Evolutionary conservation across 1,140 invertebrate genomes (phyloP).

Genomic region (Phymorhynchus buccinoides): DNA sequence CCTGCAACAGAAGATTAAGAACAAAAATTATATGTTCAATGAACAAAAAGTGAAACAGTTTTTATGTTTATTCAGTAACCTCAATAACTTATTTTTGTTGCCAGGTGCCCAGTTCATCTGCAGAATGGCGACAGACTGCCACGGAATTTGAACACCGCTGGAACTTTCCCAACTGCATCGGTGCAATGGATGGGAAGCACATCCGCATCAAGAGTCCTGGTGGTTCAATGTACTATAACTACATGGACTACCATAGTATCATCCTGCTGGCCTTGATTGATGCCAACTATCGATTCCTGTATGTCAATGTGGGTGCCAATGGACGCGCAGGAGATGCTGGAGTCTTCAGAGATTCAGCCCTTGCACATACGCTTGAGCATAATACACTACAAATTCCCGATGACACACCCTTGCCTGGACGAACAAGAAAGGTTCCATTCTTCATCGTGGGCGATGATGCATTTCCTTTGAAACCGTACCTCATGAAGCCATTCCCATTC

Average conservation of each 20-base stretch:
- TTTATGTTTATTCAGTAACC: no score
- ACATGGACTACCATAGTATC: conserved; percentile 65
- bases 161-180: conserved; percentile 71
- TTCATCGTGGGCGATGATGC: conserved; percentile 15
- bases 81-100: no score
- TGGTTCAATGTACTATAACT: conserved; percentile 67
- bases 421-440: not conserved
- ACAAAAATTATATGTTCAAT: no score
- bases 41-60: no score
- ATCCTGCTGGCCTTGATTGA: conserved; percentile 67
- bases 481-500: conserved; percentile 27
- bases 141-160: conserved; percentile 53
- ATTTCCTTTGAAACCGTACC: not conserved
- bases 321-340: not conserved
- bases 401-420: no score
- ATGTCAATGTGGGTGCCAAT: conserved; percentile 64
- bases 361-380: not conserved
- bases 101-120: no score
- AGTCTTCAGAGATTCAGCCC: not conserved
- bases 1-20: no score
- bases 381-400: not conserved
- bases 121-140: no score
- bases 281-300: conserved; percentile 67
- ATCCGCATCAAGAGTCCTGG: conserved; percentile 63
- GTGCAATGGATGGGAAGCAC: conserved; percentile 73